phyloP scores from a whole-genome alignment of 2,113 vertebrate genomes.

The Pristiophorus japonicus region DNA sequence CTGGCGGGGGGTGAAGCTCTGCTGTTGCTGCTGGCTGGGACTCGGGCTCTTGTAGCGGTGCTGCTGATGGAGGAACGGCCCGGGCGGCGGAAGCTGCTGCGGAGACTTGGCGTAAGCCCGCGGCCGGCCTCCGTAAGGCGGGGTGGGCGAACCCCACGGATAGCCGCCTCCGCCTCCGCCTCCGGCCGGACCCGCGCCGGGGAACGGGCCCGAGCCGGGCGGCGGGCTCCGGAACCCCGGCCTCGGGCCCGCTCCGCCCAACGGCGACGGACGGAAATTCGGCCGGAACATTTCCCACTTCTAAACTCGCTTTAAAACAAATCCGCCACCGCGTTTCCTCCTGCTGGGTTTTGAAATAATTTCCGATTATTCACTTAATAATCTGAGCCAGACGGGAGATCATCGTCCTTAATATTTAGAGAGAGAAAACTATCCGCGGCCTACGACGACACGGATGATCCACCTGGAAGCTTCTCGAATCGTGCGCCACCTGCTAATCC shows the following conservation, averaged over 20 bases:
- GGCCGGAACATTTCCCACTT: background rate
- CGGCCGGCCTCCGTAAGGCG: background rate
- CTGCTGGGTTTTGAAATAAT: too few species aligned
- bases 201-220: background rate
- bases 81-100: conserved; percentile 37
- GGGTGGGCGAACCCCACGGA: background rate
- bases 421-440: too few species aligned
- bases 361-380: too few species aligned
- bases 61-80: background rate
- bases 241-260: background rate
- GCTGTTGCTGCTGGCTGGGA: background rate
- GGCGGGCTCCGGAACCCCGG: conserved; percentile 15
- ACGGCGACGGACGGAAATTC: background rate
- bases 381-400: too few species aligned
- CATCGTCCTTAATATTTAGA: too few species aligned
- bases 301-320: too few species aligned
- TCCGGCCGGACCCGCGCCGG: background rate
- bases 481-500: background rate
- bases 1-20: too few species aligned
- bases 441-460: background rate
- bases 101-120: background rate
- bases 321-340: too few species aligned
- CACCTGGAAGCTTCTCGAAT: background rate
- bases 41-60: background rate
- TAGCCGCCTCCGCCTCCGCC: background rate